Evolutionary conservation across 1,140 invertebrate genomes (phyloP).

Genomic region (Macrobrachium nipponense): DNA sequence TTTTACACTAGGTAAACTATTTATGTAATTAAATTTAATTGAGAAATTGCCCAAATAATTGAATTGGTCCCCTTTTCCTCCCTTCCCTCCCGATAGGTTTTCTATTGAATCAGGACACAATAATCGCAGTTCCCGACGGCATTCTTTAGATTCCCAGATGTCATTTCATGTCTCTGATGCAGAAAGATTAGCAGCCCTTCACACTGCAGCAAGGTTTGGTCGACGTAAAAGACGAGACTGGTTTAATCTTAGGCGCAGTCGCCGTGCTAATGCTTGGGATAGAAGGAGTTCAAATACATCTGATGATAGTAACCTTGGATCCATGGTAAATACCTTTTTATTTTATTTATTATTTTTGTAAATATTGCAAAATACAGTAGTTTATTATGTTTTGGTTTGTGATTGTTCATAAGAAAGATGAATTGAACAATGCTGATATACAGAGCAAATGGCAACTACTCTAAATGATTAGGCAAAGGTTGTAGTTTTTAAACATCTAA

Average conservation of each 20-base stretch:
- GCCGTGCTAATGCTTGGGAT: constrained; percentile 46
- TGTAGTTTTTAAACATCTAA: no score
- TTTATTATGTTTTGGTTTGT: constrained; percentile 9
- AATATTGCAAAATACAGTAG: not conserved
- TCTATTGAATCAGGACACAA: constrained; percentile 52
- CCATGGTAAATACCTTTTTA: constrained; percentile 42
- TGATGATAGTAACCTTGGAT: constrained; percentile 58
- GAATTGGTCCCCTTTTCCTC: no score
- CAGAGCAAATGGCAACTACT: no score
- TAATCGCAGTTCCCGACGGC: constrained; percentile 71
- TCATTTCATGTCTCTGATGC: constrained; percentile 73
- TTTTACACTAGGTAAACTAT: no score
- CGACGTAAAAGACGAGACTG: constrained; percentile 51
- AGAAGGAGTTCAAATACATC: constrained; percentile 54
- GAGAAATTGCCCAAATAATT: no score
- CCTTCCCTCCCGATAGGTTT: constrained; percentile 24
- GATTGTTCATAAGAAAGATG: not conserved
- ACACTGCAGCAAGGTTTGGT: constrained; percentile 55
- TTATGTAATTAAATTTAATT: no score
- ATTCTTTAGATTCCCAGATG: constrained; percentile 86
- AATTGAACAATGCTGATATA: no score
- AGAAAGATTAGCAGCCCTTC: constrained; percentile 50
- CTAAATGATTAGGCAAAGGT: no score
- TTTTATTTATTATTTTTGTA: not conserved
- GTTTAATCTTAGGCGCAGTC: constrained; percentile 50